Conservation (phyloP, 1,140 invertebrate species). For the Andrena cerasifolii region DNA sequence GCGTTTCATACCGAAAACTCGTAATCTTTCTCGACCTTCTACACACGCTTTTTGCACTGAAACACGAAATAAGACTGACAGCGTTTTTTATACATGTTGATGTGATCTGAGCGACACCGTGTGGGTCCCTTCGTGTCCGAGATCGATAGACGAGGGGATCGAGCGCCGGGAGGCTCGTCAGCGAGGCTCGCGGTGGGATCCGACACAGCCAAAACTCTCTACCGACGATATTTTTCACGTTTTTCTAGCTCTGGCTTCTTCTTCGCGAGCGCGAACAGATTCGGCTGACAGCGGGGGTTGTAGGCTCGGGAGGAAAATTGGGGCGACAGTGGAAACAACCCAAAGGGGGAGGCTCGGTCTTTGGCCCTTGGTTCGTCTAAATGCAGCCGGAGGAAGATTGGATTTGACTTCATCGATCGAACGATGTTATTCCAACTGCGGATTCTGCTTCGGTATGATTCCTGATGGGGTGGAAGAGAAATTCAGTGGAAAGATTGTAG, state of each 20-base stretch:
- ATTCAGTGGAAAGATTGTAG: no score
- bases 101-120: conserved; percentile 17
- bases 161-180: no score
- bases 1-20: neutral
- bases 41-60: conserved; percentile 53
- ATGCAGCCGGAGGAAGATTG: no score
- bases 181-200: conserved; percentile 3
- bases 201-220: conserved; percentile 55
- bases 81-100: conserved; percentile 60
- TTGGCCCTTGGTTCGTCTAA: no score
- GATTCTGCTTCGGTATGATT: neutral
- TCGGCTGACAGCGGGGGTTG: neutral
- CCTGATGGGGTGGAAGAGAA: no score
- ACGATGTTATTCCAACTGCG: neutral
- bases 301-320: neutral
- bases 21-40: conserved; percentile 10
- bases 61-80: conserved; percentile 63
- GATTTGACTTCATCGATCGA: neutral
- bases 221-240: conserved; percentile 31
- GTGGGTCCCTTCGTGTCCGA: conserved; percentile 3
- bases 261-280: neutral
- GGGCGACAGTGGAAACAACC: no score
- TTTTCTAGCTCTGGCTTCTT: conserved; percentile 15
- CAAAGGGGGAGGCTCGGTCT: neutral
- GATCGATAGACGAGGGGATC: neutral